A percentile compares a stretch with the other conserved stretches of the same genome.
Conservation (phyloP, 2,888 invertebrate genomes). For the Acronicta psi region DNA sequence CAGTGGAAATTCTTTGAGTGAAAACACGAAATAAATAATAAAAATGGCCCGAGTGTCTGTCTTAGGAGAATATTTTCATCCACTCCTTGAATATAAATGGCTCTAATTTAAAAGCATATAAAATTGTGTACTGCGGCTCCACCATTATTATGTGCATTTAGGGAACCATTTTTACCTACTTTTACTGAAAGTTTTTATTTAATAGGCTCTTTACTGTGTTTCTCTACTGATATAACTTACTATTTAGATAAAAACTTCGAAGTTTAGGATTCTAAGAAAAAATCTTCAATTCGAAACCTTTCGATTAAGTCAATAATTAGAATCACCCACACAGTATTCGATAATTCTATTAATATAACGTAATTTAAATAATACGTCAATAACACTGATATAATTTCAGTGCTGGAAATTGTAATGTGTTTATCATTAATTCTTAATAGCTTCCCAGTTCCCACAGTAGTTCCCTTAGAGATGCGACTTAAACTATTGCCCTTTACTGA, state of each 20-base stretch:
- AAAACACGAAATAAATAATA: conserved; percentile 71
- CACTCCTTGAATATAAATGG: conserved; percentile 73
- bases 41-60: conserved; percentile 66
- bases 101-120: conserved; percentile 71
- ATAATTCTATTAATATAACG: neutral
- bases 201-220: neutral
- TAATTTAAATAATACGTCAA: no score
- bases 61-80: conserved; percentile 64
- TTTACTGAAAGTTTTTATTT: conserved; percentile 29
- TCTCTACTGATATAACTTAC: neutral
- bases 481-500: neutral
- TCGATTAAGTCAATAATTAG: no score
- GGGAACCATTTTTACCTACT: conserved; percentile 20
- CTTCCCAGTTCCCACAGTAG: conserved; percentile 12
- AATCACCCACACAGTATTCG: no score
- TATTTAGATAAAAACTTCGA: no score
- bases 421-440: conserved; percentile 18
- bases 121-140: conserved; percentile 34
- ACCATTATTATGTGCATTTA: conserved; percentile 37
- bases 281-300: no score
- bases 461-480: conserved; percentile 1
- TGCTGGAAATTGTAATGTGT: conserved; percentile 6
- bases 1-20: conserved; percentile 65
- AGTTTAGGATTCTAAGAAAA: no score
- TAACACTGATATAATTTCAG: neutral